phyloP scores from a whole-genome alignment of 2,113 vertebrate genomes.

The Raja brachyura region DNA sequence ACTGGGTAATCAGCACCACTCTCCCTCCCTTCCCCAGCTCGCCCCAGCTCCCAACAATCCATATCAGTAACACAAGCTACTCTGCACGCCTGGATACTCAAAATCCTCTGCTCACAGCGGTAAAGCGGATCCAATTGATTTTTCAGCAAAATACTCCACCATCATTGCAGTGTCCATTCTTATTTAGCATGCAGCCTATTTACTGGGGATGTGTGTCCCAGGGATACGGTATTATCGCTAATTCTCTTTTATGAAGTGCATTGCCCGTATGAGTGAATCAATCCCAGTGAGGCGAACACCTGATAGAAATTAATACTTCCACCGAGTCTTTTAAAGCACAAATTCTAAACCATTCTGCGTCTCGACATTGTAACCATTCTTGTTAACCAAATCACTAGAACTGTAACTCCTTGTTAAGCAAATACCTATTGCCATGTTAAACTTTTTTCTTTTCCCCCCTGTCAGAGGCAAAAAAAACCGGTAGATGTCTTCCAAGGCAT shows the following conservation, averaged over 20 bases:
- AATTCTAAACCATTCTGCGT: slow-evolving; percentile 6
- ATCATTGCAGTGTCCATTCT: slow-evolving; percentile 22
- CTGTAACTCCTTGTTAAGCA: neutral
- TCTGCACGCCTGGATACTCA: slow-evolving; percentile 41
- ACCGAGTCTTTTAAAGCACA: neutral
- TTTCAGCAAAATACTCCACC: slow-evolving; percentile 11
- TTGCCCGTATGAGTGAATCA: neutral
- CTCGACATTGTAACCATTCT: neutral
- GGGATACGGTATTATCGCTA: neutral
- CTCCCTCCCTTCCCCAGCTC: slow-evolving; percentile 32
- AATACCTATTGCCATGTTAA: neutral
- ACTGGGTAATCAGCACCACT: slow-evolving; percentile 42
- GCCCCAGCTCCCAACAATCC: neutral
- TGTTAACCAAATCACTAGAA: slow-evolving; percentile 6
- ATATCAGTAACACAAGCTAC: slow-evolving; percentile 45
- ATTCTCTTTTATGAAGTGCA: neutral
- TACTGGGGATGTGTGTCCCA: neutral
- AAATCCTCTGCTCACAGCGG: slow-evolving; percentile 41
- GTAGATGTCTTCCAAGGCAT: neutral
- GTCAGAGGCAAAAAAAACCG: neutral
- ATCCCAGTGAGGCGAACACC: neutral
- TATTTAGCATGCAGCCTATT: neutral
- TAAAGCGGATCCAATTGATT: slow-evolving; percentile 42
- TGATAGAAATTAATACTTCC: slow-evolving; percentile 12
- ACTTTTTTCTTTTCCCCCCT: neutral